Base-by-base conservation (phyloP, 2,797 vertebrate species). In the Rousettus madagascariensis region DNA sequence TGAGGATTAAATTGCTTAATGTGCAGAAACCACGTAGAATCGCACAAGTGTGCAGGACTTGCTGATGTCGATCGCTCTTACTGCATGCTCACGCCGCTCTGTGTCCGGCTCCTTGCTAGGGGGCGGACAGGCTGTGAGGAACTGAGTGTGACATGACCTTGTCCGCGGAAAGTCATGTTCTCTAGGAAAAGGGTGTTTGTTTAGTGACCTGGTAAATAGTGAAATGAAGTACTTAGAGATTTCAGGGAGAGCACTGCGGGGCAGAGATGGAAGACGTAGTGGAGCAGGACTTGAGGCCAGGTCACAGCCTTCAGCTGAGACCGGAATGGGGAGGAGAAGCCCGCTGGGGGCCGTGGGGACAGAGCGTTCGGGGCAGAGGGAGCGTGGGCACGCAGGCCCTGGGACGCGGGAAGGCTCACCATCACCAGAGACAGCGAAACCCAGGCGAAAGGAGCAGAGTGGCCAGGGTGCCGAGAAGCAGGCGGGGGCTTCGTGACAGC, bases 371-470 rank as follows among this genome's bases (percentile, higher is more conserved):
- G 71, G 49, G 17, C 4, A 43, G 10, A 41, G 8, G 63, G 77
- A 49, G 49, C 49, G 15, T 49, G 49, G 49, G 49, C 15, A 2
- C 30, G 63, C 46, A 94, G 41, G 11, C 46, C n/a, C 28, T 0
- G 9, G 51, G 59, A 13, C 10, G 16, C 0, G 0, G 59, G n/a
- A 4, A 17, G 20, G 11, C 6, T 33, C 3, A 0, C 75, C 1
- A 15, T 82, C 80, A 16, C 46, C 82, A 65, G 65, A 72, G 49
- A 33, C 77, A 57, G 65, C 11, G 13, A 43, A 33, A 68, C 15
- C 3, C 5, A 1, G 10, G 3, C 28, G 33, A 63, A 28, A 16
- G 4, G 26, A 30, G 38, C 1, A 2, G 61, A 61, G 2, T 16
- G 41, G 41, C 6, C 11, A 15, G 8, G 38, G 15, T 2, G 0